Evolutionary conservation across 2,797 vertebrate genomes (phyloP), one percentile per base, ranked within the genome.

Genomic region (Eleutherodactylus coqui): DNA sequence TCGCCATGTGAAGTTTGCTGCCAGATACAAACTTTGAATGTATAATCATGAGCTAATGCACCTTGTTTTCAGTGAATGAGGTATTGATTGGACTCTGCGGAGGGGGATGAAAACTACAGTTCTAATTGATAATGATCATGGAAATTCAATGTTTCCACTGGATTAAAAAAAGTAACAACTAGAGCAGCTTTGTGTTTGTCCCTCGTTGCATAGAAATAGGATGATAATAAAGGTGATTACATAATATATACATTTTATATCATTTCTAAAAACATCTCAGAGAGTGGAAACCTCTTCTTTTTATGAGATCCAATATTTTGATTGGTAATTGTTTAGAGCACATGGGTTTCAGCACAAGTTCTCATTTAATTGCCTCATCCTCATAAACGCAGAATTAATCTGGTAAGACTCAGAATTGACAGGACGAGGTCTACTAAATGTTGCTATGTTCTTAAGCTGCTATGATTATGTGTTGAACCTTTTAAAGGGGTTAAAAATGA

Each of bases 1-100:
- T 79, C 21, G 85, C 77, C 88, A 88, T 78, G 38, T 73, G 88
- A 24, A 19, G 53, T 62, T 27, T 83, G 41, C 75, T 78, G 4
- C 38, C 45, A 75, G 53, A 73, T 62, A 73, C 32, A 38, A 45
- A 36, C 43, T 43, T 5, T 67, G 77, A 69, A 60, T 45, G 27
- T 76, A 72, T 55, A 80, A 80, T 84, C 69, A 87, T 75, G 51
- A 58, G 53, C 67, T 84, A 83, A 79, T 84, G 41, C 53, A 80
- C 58, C 86, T 86, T 84, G 80, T 84, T 75, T 80, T 80, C 82
- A 24, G 76, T 84, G 82, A 80, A 84, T 87, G 82, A 60, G 80
- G 55, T 87, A 87, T 87, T 87, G 86, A 84, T 84, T 81, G 70
- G 41, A 10, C 41, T 60, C 24, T 32, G 32, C 13, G 53, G 53